Conservation (phyloP, 1,140 invertebrate genomes). For the Ips nitidus region DNA sequence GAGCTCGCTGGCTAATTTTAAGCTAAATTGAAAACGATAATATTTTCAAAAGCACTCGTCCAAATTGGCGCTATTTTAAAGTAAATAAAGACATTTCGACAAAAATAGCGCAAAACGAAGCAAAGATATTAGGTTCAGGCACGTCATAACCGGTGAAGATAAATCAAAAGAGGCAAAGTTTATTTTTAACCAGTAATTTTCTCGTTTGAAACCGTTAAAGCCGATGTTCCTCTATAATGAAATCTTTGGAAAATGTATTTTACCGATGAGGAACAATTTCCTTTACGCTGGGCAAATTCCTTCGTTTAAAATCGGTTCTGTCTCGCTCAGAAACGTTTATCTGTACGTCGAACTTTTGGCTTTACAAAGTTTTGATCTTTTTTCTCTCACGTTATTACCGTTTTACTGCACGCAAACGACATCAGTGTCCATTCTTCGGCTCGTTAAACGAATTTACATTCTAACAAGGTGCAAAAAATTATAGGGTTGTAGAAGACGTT, state of each 20-base stretch:
- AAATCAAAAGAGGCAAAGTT: constrained; percentile 30
- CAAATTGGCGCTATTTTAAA: constrained; percentile 20
- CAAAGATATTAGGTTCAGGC: constrained; percentile 25
- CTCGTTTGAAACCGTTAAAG: constrained; percentile 22
- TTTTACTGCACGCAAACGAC: not conserved
- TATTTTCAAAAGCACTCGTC: constrained; percentile 2
- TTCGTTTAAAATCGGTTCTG: not conserved
- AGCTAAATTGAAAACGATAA: constrained; percentile 23
- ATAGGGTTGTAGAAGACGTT: not conserved
- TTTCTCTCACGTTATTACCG: not conserved
- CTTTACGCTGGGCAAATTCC: not conserved
- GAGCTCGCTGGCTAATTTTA: not conserved
- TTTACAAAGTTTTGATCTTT: not conserved
- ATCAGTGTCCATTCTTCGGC: not conserved
- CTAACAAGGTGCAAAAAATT: constrained; percentile 21
- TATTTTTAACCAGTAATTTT: constrained; percentile 30
- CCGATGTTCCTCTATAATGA: constrained; percentile 24
- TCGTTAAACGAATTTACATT: constrained; percentile 4
- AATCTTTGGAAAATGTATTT: constrained; percentile 13
- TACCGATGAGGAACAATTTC: not conserved
- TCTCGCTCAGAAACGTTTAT: not conserved
- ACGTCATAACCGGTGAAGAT: constrained; percentile 22
- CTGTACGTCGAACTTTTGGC: not conserved
- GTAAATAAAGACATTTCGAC: constrained; percentile 27
- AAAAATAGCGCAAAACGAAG: constrained; percentile 28